Conservation (phyloP, 1,140 invertebrate genomes). For the Drosophila ercepeae region DNA sequence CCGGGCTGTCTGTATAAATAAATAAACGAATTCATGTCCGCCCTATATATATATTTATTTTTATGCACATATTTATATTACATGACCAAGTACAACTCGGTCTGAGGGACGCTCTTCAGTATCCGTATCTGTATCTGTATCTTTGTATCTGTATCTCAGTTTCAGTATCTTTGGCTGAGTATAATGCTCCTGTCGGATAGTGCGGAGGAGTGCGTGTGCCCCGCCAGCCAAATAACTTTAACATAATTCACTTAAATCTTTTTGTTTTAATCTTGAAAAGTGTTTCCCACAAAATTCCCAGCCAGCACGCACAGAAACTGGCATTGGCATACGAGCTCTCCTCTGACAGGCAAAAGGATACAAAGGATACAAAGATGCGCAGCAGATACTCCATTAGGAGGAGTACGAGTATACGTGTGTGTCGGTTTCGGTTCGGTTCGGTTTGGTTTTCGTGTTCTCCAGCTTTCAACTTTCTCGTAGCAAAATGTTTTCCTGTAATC, state of each 20-base stretch:
- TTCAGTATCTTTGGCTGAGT: neutral
- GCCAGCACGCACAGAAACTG: slow-evolving; percentile 10
- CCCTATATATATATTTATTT: slow-evolving; percentile 33
- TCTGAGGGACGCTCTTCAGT: slow-evolving; percentile 13
- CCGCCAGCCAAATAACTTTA: slow-evolving; percentile 70
- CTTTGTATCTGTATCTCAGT: slow-evolving; percentile 14
- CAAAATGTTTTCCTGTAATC: slow-evolving; percentile 70
- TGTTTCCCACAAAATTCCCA: slow-evolving; percentile 52
- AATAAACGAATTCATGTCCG: slow-evolving; percentile 71
- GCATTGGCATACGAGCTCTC: neutral
- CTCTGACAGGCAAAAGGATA: slow-evolving; percentile 27
- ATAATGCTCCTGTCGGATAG: too few species aligned
- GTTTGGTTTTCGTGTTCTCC: neutral
- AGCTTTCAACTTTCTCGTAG: slow-evolving; percentile 41
- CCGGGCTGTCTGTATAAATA: slow-evolving; percentile 65
- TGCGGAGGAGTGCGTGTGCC: slow-evolving; percentile 54
- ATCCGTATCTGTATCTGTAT: neutral
- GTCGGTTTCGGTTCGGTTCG: neutral
- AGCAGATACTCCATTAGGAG: neutral
- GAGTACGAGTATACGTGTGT: slow-evolving; percentile 8
- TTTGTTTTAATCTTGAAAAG: slow-evolving; percentile 81
- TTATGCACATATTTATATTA: slow-evolving; percentile 74
- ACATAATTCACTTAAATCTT: slow-evolving; percentile 82
- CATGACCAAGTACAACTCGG: slow-evolving; percentile 45
- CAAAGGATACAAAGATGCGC: slow-evolving; percentile 28